Percentiles rank a stretch among this genome's conserved stretches.
phyloP scores from a whole-genome alignment of 2,888 invertebrate species.

The Flexamia atlantica region DNA sequence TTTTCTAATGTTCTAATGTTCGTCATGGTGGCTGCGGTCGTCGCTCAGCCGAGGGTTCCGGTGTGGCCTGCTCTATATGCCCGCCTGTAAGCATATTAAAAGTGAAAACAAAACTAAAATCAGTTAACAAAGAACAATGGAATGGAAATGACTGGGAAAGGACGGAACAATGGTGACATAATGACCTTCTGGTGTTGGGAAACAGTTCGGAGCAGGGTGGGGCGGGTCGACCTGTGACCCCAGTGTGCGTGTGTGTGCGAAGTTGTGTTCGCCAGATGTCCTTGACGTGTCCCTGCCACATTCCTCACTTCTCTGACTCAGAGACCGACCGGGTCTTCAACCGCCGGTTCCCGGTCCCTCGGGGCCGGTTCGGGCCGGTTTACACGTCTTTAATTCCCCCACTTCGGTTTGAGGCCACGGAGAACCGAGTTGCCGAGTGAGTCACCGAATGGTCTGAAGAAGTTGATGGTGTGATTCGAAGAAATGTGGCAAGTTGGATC shows the following conservation, averaged over 20 bases:
- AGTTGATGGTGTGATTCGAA: background rate
- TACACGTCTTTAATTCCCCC: background rate
- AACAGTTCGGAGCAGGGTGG: slow-evolving; percentile 27
- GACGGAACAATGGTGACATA: slow-evolving; percentile 30
- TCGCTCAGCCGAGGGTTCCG: slow-evolving; percentile 5
- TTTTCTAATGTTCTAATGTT: background rate
- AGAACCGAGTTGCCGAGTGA: background rate
- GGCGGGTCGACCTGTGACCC: slow-evolving; percentile 31
- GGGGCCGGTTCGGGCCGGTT: background rate
- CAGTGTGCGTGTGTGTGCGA: slow-evolving; percentile 19
- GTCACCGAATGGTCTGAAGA: background rate
- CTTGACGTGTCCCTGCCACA: slow-evolving; percentile 41
- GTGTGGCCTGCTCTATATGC: background rate
- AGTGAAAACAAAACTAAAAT: slow-evolving; percentile 28
- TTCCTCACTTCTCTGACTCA: slow-evolving; percentile 15
- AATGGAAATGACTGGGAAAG: slow-evolving; percentile 34
- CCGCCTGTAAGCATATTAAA: slow-evolving; percentile 21
- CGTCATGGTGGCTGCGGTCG: slow-evolving; percentile 10
- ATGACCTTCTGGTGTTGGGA: slow-evolving; percentile 39
- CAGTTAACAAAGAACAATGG: slow-evolving; percentile 33
- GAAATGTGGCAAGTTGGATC: background rate
- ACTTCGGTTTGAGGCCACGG: background rate
- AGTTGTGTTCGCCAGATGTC: slow-evolving; percentile 25
- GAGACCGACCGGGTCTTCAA: background rate
- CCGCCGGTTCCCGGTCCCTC: background rate